Conservation (phyloP, 2,888 invertebrate genomes). For the Cecidostiba fungosa region DNA sequence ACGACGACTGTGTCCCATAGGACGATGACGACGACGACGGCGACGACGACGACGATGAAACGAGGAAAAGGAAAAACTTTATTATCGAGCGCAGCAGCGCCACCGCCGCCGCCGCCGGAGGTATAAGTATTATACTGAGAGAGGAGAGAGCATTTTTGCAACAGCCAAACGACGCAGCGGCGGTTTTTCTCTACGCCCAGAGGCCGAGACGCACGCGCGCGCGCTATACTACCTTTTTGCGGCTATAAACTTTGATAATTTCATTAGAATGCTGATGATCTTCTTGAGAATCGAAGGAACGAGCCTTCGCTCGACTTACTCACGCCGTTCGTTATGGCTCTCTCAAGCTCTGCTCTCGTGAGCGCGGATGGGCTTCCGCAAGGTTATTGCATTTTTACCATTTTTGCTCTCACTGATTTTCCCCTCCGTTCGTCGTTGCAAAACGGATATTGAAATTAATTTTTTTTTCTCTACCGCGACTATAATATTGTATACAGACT, state of each 20-base stretch:
- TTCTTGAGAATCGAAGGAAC: slow-evolving; percentile 38
- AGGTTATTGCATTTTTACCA: not conserved
- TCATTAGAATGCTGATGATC: slow-evolving; percentile 46
- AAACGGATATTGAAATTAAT: slow-evolving; percentile 12
- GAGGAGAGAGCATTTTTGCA: not conserved
- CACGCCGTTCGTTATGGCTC: not conserved
- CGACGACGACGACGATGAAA: not conserved
- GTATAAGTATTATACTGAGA: not conserved
- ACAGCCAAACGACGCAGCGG: not conserved
- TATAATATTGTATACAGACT: not conserved
- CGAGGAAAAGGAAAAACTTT: slow-evolving; percentile 4
- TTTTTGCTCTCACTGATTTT: not conserved
- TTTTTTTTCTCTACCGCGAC: not conserved
- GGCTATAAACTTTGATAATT: slow-evolving; percentile 55
- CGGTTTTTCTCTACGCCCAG: not conserved
- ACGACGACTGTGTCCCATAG: not conserved
- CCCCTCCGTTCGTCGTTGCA: not conserved
- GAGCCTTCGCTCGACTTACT: slow-evolving; percentile 3
- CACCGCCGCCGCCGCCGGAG: not conserved
- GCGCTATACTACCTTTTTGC: too few species aligned
- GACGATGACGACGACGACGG: not conserved
- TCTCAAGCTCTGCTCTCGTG: not conserved
- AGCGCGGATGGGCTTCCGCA: not conserved
- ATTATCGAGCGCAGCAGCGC: not conserved
- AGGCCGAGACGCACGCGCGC: not conserved